Conservation (phyloP, 2,888 invertebrate genomes). For the Lasioglossum zephyrum region DNA sequence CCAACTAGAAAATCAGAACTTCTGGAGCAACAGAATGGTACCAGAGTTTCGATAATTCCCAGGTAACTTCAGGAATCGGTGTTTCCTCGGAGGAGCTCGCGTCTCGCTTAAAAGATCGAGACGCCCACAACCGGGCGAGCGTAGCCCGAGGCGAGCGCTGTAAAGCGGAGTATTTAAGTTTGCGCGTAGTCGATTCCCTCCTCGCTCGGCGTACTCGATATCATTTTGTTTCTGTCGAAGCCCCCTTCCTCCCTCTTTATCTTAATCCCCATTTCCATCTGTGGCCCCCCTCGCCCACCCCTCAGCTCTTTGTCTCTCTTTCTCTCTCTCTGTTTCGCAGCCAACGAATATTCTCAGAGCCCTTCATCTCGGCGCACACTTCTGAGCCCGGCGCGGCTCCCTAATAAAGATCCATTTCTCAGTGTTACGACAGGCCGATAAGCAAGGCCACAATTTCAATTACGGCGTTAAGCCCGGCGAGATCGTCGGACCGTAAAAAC, state of each 20-base stretch:
- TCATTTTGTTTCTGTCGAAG: constrained; percentile 65
- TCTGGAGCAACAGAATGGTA: background rate
- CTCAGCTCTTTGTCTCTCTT: background rate
- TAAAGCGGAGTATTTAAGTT: constrained; percentile 52
- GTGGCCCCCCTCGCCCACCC: background rate
- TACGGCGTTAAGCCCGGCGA: constrained; percentile 72
- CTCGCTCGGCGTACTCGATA: constrained; percentile 46
- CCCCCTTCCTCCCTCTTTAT: constrained; percentile 30
- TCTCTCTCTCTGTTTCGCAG: background rate
- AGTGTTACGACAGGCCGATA: constrained; percentile 75
- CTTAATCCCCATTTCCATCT: constrained; percentile 42
- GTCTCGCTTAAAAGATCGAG: constrained; percentile 12
- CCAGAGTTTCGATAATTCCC: background rate
- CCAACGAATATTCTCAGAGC: constrained; percentile 43
- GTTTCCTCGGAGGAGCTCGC: constrained; percentile 8
- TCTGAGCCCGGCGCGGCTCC: constrained; percentile 59
- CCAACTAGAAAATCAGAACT: background rate
- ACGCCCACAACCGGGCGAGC: constrained; percentile 33
- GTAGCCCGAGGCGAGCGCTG: constrained; percentile 30
- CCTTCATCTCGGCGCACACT: constrained; percentile 45
- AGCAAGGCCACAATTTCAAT: constrained; percentile 77
- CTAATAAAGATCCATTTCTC: constrained; percentile 77
- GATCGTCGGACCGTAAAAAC: constrained; percentile 74
- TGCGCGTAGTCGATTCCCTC: constrained; percentile 23
- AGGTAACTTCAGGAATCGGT: background rate